Conservation (phyloP, 2,888 invertebrate species). For the Heliconius ismenius region DNA sequence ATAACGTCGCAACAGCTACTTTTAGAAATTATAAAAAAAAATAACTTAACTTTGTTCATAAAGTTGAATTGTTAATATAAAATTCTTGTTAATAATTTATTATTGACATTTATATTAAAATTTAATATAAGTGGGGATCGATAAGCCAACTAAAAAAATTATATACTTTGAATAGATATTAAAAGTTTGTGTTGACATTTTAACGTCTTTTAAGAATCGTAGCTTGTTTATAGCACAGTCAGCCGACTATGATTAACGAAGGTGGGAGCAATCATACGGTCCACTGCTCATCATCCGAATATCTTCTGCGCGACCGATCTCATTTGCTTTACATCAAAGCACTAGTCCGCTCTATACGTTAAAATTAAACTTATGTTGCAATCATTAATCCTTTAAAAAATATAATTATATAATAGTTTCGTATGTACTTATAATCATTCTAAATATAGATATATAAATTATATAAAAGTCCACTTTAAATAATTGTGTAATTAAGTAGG, state of each 20-base stretch:
- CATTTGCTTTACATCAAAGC: constrained; percentile 52
- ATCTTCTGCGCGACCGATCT: constrained; percentile 51
- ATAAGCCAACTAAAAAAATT: background rate
- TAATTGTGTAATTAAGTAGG: too few relatives aligned
- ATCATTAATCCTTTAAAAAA: too few relatives aligned
- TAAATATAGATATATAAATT: too few relatives aligned
- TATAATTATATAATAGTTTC: too few relatives aligned
- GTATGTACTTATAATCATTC: too few relatives aligned
- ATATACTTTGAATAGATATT: background rate
- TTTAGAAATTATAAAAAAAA: background rate
- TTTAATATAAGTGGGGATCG: background rate
- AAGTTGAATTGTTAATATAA: background rate
- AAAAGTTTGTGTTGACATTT: background rate
- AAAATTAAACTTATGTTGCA: background rate
- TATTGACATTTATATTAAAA: background rate
- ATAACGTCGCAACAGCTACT: constrained; percentile 7
- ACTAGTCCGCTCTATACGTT: constrained; percentile 30
- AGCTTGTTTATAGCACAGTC: constrained; percentile 24
- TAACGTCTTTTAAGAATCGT: constrained; percentile 3
- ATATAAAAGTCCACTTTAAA: background rate
- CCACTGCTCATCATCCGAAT: constrained; percentile 52
- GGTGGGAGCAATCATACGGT: constrained; percentile 39
- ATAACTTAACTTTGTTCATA: background rate
- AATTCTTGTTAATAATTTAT: background rate
- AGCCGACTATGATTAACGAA: constrained; percentile 39